Evolutionary conservation across 2,113 vertebrate genomes (phyloP).

Genomic region (Ondatra zibethicus): DNA sequence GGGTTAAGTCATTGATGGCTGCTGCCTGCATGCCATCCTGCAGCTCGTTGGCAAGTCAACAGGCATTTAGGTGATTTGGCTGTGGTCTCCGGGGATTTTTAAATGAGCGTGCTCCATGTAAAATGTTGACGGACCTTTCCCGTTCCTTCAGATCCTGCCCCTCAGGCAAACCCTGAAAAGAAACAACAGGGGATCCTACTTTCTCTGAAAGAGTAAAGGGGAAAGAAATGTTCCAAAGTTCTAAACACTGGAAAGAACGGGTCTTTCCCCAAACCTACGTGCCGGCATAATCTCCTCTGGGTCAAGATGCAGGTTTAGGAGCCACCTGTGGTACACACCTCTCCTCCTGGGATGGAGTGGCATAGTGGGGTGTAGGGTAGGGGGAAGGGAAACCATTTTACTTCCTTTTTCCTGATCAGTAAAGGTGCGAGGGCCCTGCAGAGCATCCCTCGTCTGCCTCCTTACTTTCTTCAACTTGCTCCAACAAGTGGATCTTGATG

Average conservation of each 20-base stretch:
- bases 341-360: background rate
- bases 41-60: background rate
- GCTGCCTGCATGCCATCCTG: background rate
- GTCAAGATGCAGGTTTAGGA: background rate
- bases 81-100: constrained; percentile 1
- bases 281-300: background rate
- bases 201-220: background rate
- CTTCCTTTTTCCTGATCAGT: constrained; percentile 33
- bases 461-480: constrained; percentile 23
- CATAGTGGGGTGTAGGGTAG: background rate
- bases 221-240: constrained; percentile 1
- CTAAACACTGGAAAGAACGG: background rate
- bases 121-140: background rate
- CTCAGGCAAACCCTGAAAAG: background rate
- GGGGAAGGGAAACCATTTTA: background rate
- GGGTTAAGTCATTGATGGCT: constrained; percentile 27
- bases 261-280: background rate
- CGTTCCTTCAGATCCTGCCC: background rate
- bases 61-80: constrained; percentile 18
- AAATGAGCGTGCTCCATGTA: background rate
- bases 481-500: background rate
- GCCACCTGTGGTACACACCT: background rate
- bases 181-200: background rate
- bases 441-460: background rate
- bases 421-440: background rate